Evolutionary conservation across 2,113 vertebrate species (phyloP).

Genomic region (Myxocyprinus asiaticus): DNA sequence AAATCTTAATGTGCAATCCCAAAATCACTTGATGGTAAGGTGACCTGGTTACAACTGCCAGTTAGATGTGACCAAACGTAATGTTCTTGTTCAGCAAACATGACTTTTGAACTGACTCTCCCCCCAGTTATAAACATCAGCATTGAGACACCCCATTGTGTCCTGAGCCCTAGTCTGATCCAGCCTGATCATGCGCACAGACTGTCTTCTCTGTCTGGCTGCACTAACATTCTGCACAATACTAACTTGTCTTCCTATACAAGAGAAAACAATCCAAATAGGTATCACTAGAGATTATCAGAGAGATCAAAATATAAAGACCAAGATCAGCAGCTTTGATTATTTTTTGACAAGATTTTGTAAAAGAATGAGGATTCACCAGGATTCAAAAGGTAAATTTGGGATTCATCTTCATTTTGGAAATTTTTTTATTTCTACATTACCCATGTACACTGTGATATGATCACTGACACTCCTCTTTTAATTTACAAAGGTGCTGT

Average conservation of each 20-base stretch:
- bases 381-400: constrained; percentile 82
- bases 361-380: constrained; percentile 67
- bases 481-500: constrained; percentile 61
- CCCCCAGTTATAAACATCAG: constrained; percentile 41
- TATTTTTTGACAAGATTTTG: constrained; percentile 59
- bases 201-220: constrained; percentile 64
- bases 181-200: constrained; percentile 65
- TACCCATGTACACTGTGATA: background rate
- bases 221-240: constrained; percentile 58
- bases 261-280: constrained; percentile 19
- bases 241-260: constrained; percentile 54
- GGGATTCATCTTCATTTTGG: background rate
- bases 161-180: constrained; percentile 27
- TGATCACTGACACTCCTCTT: background rate
- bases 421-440: too few species aligned
- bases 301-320: constrained; percentile 13
- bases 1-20: background rate
- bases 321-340: constrained; percentile 66
- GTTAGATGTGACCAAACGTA: background rate
- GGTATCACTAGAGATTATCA: constrained; percentile 10
- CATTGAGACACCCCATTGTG: background rate
- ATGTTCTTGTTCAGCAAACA: constrained; percentile 30
- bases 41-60: background rate
- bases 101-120: constrained; percentile 42
- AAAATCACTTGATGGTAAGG: background rate